Base-by-base conservation (phyloP, 2,888 invertebrate genomes). In the Heliothis peltigera region DNA sequence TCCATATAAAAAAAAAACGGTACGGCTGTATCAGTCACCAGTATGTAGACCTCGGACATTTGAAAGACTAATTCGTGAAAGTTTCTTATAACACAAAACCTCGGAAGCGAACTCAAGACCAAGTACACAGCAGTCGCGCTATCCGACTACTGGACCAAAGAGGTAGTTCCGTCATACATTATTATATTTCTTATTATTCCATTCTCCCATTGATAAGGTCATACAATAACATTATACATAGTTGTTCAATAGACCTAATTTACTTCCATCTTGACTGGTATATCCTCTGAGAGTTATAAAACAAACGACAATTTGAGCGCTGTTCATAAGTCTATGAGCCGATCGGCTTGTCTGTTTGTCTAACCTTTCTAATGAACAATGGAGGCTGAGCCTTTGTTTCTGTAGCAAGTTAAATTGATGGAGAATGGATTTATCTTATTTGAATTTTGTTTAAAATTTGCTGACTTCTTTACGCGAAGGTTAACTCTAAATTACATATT, bases 361-460 rank as follows among this genome's bases (percentile, higher is more conserved):
- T 28, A 68, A 59, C 18, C 18, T 60, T 53, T 49, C 18, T 25
- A 22, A 4, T 5, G 44, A 22, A 54, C 19, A 51, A 54, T 49
- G 48, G 18, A 12, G 15, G 19, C 10, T 48, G 46, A 18, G 10
- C 21, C 21, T 51, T 39, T 49, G 35, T 39, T n/a, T 21, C 6
- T 4, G 18, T 12, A 39, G 22, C 10, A 21, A 32, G 21, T 47
- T 32, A 17, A 47, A 49, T 49, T 44, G 17, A 32, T 47, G n/a
- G 28, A 28, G 5, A 25, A 17, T 7, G 15, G n/a, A 35, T 18
- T 44, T 42, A 21, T 39, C 21, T 39, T 63, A 25, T 10, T 8
- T 28, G 28, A 2, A 0, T 28, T 28, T 2, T 3, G 2, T 10
- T 8, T 28, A 28, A 28, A 28, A 10, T n/a, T n/a, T n/a, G n/a